Base-by-base conservation (phyloP, 2,113 vertebrate genomes). In the Microcebus murinus region DNA sequence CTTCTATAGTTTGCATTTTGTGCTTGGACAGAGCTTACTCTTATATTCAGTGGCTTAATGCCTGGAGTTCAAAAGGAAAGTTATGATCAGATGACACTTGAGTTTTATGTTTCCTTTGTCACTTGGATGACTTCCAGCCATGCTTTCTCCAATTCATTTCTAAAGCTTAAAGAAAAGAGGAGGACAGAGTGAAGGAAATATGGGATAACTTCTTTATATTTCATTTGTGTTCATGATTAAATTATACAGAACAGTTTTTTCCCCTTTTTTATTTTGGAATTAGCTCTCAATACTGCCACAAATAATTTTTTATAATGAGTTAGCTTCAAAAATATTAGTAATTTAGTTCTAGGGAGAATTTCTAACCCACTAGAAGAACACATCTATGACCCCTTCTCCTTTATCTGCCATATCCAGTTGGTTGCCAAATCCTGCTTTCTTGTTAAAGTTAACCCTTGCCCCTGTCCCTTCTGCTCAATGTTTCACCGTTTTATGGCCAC, bases 41-140 rank as follows among this genome's bases (percentile, higher is more conserved):
- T 96, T 94, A 67, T 20, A 67, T 67, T 74, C 39, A 63, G 86
- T 91, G 91, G 67, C 79, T 96, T 89, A 8, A 34, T 87, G 65
- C 82, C 93, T 90, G 34, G 42, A 79, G 39, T 73, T 91, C 21
- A 52, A 39, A 95, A 95, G 85, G 68, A 88, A 94, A 91, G 73
- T 92, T 80, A 65, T 63, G 42, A 90, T 90, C 52, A 50, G 36
- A 76, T 94, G 91, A 87, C 76, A 87, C 63, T 80, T 89, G 79
- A 73, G 50, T 88, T 93, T 93, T 55, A 6, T 91, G 63, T 95
- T 96, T 94, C 29, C 42, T 71, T 59, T 93, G 74, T 90, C 52
- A 55, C 59, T 89, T 61, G 91, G 90, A 87, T 45, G 63, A 83
- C 48, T 84, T 80, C 18, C 73, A 89, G 50, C 31, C 39, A 25